Conservation (phyloP, 2,113 vertebrate genomes). For the Panthera uncia region DNA sequence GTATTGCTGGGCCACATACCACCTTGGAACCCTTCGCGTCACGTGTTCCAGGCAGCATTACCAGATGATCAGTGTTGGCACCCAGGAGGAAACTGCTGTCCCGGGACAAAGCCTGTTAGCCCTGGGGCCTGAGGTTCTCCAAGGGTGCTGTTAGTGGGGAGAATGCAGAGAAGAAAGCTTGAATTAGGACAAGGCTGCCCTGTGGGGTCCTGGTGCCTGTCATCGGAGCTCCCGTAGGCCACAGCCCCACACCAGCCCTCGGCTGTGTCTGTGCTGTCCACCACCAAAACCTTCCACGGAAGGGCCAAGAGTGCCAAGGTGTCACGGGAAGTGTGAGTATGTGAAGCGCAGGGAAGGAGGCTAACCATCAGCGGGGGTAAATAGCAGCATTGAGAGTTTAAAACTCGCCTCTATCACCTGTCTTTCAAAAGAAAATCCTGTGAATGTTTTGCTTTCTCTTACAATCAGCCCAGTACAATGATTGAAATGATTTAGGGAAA, state of each 20-base stretch:
- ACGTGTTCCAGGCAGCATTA: neutral
- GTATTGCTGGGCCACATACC: neutral
- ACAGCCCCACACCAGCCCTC: neutral
- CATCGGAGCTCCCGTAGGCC: neutral
- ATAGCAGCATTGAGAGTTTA: neutral
- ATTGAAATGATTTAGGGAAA: constrained; percentile 45
- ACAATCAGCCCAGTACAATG: constrained; percentile 10
- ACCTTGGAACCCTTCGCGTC: neutral
- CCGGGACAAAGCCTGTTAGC: neutral
- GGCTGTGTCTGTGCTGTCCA: neutral
- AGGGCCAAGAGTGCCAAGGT: neutral
- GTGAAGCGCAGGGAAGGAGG: neutral
- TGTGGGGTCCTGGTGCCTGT: neutral
- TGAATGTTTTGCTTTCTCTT: constrained; percentile 24
- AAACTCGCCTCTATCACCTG: constrained; percentile 2
- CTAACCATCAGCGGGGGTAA: neutral
- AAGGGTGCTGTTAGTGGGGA: neutral
- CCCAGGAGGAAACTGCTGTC: neutral
- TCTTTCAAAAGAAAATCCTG: neutral
- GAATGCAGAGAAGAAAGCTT: neutral
- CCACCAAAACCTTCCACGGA: neutral
- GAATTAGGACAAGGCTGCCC: neutral
- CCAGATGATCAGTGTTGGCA: neutral
- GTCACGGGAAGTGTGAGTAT: neutral
- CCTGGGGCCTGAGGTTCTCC: neutral